Percentiles rank a stretch among this genome's conserved stretches.
Conservation (phyloP, 2,888 invertebrate species). For the Pandemis heparana region DNA sequence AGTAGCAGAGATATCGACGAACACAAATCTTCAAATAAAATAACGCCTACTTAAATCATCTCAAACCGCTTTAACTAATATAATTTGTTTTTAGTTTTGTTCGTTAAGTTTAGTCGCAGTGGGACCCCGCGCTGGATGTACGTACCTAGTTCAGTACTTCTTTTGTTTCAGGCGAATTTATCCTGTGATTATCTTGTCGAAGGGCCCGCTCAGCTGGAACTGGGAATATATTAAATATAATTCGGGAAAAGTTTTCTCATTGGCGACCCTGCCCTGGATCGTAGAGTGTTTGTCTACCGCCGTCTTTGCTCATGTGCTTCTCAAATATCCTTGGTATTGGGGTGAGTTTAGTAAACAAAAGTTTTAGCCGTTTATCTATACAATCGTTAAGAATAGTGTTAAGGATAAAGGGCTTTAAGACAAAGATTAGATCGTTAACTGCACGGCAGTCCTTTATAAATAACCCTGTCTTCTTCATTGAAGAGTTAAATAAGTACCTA, state of each 20-base stretch:
- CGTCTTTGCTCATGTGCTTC: conserved; percentile 73
- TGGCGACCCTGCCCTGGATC: conserved; percentile 80
- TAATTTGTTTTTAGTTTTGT: background rate
- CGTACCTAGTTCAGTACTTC: conserved; percentile 39
- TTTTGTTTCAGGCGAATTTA: conserved; percentile 76
- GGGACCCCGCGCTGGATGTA: background rate
- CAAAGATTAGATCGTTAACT: background rate
- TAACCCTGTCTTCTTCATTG: no score
- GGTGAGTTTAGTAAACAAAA: conserved; percentile 61
- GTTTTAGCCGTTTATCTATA: background rate
- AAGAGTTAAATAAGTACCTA: no score
- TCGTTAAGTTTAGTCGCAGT: background rate
- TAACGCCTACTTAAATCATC: no score
- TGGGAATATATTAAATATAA: conserved; percentile 82
- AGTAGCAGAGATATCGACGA: no score
- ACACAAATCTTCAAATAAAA: no score
- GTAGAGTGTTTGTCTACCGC: conserved; percentile 78
- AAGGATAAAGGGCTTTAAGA: background rate
- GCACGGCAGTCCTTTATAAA: no score
- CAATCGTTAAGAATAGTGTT: background rate
- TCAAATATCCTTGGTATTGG: conserved; percentile 82
- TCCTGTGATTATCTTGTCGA: conserved; percentile 81
- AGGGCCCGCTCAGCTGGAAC: conserved; percentile 80
- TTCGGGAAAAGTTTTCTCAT: conserved; percentile 78
- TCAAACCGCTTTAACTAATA: no score